A percentile compares a stretch with the other conserved stretches of the same genome.
These are phyloP conservation scores for Takifugu flavidus DNA, from an alignment of 2,113 vertebrate genomes.

Conservation along the genomic window DNA sequence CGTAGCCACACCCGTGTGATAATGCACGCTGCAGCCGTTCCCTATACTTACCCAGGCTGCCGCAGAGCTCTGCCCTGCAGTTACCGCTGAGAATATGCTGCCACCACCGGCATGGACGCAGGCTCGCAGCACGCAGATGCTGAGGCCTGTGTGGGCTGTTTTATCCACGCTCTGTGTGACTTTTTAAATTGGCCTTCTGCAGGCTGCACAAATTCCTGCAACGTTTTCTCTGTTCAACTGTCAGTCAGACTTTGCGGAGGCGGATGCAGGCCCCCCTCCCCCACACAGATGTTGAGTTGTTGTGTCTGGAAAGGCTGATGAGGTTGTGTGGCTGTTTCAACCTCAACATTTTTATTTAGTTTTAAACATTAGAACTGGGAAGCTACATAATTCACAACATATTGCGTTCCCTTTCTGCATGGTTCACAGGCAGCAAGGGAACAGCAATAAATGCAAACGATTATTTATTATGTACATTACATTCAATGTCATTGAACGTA, in stretches of 20 bases:
- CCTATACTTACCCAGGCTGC: conserved; percentile 68
- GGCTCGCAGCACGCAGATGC: conserved; percentile 18
- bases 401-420: too few relatives aligned
- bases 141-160: neutral
- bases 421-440: too few relatives aligned
- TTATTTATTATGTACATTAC: too few relatives aligned
- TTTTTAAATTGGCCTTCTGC: conserved; percentile 3
- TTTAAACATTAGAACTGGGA: too few relatives aligned
- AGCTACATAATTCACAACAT: too few relatives aligned
- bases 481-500: too few relatives aligned
- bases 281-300: too few relatives aligned
- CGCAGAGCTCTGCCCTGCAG: conserved; percentile 68
- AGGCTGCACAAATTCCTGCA: conserved; percentile 11
- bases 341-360: too few relatives aligned
- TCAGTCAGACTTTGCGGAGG: conserved; percentile 3
- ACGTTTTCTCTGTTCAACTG: conserved; percentile 16
- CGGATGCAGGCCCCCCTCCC: too few relatives aligned
- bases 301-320: too few relatives aligned
- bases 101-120: conserved; percentile 45
- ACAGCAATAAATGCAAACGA: too few relatives aligned
- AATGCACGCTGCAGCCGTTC: conserved; percentile 48
- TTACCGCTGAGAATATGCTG: conserved; percentile 50
- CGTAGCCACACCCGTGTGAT: conserved; percentile 65
- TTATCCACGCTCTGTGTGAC: conserved; percentile 6
- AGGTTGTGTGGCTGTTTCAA: too few relatives aligned